These are phyloP conservation scores for Columba janthina DNA, from an alignment of 2,113 vertebrate genomes.

Conservation along the genomic window DNA sequence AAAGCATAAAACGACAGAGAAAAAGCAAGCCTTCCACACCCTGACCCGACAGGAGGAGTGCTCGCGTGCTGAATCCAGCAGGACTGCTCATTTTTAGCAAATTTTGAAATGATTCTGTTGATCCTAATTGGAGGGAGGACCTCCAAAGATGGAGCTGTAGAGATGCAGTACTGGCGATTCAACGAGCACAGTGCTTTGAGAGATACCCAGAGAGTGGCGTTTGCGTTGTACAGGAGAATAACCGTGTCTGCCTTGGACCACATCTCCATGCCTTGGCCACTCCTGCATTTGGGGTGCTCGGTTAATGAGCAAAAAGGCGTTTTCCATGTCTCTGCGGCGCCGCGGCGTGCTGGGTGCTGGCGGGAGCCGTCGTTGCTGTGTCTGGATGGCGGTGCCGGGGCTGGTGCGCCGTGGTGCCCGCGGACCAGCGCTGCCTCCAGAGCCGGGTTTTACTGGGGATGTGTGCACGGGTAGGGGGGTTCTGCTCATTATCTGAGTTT, in stretches of 20 bases:
- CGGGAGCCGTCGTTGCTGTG: background rate
- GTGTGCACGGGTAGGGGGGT: background rate
- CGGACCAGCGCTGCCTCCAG: accelerated
- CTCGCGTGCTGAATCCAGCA: background rate
- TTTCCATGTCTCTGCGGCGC: background rate
- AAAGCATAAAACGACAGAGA: background rate
- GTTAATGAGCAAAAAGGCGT: background rate
- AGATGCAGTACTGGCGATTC: background rate
- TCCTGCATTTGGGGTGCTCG: background rate
- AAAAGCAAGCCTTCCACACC: background rate
- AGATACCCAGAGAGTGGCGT: background rate
- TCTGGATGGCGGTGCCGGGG: background rate
- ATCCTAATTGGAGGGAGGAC: background rate
- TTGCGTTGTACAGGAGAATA: background rate
- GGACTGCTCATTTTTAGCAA: background rate
- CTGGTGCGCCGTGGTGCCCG: no score
- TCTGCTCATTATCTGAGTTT: slow-evolving; percentile 6
- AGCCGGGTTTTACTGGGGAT: background rate
- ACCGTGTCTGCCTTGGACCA: background rate
- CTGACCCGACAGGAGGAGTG: background rate
- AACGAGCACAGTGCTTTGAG: background rate
- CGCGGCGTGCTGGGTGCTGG: accelerated
- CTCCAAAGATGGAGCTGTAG: background rate
- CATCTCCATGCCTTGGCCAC: accelerated
- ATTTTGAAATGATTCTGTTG: background rate